Evolutionary conservation across 2,113 vertebrate species (phyloP).

Genomic region (Argyrosomus japonicus): DNA sequence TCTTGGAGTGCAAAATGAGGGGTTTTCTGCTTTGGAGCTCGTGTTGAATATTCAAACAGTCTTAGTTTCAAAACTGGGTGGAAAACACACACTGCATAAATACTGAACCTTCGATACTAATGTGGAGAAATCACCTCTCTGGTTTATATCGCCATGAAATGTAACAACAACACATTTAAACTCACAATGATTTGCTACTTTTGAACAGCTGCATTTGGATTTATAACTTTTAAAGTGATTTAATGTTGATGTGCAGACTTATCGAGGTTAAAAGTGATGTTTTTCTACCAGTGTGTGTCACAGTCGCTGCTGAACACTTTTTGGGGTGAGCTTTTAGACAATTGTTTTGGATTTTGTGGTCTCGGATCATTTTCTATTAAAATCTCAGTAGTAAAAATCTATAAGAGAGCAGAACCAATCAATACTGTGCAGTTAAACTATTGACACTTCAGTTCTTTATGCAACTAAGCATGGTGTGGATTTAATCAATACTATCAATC

Average conservation of each 20-base stretch:
- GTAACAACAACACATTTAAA: not conserved
- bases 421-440: not conserved
- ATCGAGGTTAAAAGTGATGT: too few species aligned
- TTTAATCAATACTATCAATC: conserved; percentile 3
- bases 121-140: not conserved
- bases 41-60: conserved; percentile 61
- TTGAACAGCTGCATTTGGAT: not conserved
- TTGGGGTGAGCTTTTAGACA: not conserved
- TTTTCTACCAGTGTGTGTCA: too few species aligned
- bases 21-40: conserved; percentile 52
- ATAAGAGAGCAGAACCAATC: conserved; percentile 1
- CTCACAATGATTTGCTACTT: not conserved
- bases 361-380: not conserved
- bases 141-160: not conserved
- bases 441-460: not conserved
- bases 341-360: not conserved
- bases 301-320: too few species aligned
- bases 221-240: not conserved
- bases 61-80: conserved; percentile 23
- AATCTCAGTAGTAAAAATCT: not conserved
- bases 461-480: not conserved
- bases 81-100: conserved; percentile 3
- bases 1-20: conserved; percentile 65
- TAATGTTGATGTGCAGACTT: not conserved
- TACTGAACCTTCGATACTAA: conserved; percentile 14